Percentiles rank a stretch among this genome's conserved stretches.
phyloP scores from a whole-genome alignment of 2,888 invertebrate genomes.

The Esperia sulphurella region DNA sequence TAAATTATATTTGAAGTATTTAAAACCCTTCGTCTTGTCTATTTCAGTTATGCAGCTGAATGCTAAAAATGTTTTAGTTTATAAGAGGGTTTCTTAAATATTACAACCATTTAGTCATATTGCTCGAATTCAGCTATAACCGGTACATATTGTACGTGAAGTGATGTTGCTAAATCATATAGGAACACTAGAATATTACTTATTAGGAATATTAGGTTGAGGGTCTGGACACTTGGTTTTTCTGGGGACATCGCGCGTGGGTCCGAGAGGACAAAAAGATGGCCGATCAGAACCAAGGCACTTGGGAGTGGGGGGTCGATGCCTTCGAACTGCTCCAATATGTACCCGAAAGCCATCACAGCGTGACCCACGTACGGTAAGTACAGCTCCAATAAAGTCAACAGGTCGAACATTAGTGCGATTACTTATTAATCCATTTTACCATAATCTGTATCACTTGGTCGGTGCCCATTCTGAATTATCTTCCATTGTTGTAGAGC shows the following conservation, averaged over 20 bases:
- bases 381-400: slow-evolving; percentile 28
- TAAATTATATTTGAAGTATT: no score
- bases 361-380: slow-evolving; percentile 53
- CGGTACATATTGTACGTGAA: slow-evolving; percentile 19
- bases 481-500: neutral
- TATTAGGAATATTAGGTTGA: slow-evolving; percentile 49
- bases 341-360: slow-evolving; percentile 59
- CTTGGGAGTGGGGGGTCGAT: slow-evolving; percentile 53
- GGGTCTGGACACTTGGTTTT: slow-evolving; percentile 35
- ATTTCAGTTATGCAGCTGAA: no score
- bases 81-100: neutral
- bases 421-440: neutral
- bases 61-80: neutral
- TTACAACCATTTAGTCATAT: neutral
- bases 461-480: neutral
- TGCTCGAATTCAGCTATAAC: slow-evolving; percentile 13
- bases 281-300: slow-evolving; percentile 53
- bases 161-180: slow-evolving; percentile 39
- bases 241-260: slow-evolving; percentile 37
- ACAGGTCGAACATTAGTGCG: neutral
- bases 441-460: no score
- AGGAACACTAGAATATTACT: slow-evolving; percentile 52
- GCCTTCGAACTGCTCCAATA: slow-evolving; percentile 48
- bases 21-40: no score
- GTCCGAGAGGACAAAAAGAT: slow-evolving; percentile 49